Base-by-base conservation (phyloP, 1,140 invertebrate genomes). In the Pseudomyrmex pallidus region DNA sequence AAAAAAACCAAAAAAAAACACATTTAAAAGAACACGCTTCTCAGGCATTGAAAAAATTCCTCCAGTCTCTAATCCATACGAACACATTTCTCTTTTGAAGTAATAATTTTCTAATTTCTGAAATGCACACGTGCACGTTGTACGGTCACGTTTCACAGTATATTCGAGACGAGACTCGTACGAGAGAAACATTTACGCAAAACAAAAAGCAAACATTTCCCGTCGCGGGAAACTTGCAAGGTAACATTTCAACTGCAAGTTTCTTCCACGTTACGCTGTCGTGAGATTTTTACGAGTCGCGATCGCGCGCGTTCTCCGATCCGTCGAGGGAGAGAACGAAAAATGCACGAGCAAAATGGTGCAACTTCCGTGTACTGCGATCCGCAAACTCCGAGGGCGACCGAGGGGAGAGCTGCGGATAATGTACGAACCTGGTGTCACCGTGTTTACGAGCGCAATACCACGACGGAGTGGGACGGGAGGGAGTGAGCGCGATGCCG, bases 201-300 rank as follows among this genome's bases (percentile, higher is more conserved):
- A 25, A 2, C 2, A 25, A 25, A 4, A 25, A 67, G 25, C 44
- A 13, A 9, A 35, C n/a, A n/a, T n/a, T n/a, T n/a, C 13, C 46
- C 44, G 8, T 17, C 35, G 5, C 35, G 35, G 35, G 9, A 46
- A 68, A 78, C 17, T 78, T 57, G 1, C 1, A 22, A 10, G n/a
- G 17, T 44, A 67, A 56, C 10, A 22, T 56, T 67, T 4, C 62
- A 67, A 22, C 12, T 57, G 17, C 12, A 52, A 57, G 54, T n/a
- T 57, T 7, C 44, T 70, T 80, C 25, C 52, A 64, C 76, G 54
- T 17, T 48, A 80, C 46, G 20, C 44, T 54, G 54, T 57, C 63
- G 48, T 66, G 64, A 80, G 63, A 80, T 59, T 80, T 80, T 80
- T 80, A 80, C 66, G 76, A 70, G 15, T 8, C 20, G 15, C 54